A percentile compares a stretch with the other conserved stretches of the same genome.
Evolutionary conservation across 2,113 vertebrate genomes (phyloP).

Genomic region (Natator depressus): DNA sequence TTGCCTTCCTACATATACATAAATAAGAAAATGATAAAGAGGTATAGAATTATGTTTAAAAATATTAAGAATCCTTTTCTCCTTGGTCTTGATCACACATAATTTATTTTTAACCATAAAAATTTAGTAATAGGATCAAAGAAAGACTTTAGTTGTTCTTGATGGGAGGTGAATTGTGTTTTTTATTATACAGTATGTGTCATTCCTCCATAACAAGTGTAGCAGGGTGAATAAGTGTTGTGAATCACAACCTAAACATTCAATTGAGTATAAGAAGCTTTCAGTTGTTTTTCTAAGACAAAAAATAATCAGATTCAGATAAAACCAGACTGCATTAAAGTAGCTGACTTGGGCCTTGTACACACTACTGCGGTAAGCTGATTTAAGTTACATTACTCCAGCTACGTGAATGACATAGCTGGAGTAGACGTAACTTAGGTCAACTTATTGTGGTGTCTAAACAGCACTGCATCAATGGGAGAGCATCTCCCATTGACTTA

Average conservation of each 20-base stretch:
- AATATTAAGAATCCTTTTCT: conserved; percentile 16
- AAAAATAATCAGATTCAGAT: not conserved
- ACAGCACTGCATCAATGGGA: too few species aligned
- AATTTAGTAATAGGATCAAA: conserved; percentile 50
- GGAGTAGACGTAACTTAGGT: too few species aligned
- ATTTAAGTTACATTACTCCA: too few species aligned
- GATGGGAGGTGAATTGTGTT: conserved; percentile 43
- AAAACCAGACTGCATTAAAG: conserved; percentile 20
- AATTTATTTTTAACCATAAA: conserved; percentile 62
- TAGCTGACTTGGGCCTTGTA: not conserved
- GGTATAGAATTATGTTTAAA: conserved; percentile 51
- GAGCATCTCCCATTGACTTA: too few species aligned
- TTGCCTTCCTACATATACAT: not conserved
- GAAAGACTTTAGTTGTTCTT: conserved; percentile 52
- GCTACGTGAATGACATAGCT: too few species aligned
- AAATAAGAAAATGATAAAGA: conserved; percentile 34
- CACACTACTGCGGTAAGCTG: too few species aligned
- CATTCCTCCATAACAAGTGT: conserved; percentile 20
- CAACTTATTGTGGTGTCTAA: too few species aligned
- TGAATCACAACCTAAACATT: conserved; percentile 46
- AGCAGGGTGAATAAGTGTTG: not conserved
- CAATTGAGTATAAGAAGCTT: not conserved
- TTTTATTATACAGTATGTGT: conserved; percentile 37
- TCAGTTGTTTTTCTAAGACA: not conserved
- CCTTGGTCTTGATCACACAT: not conserved